A percentile compares a stretch with the other conserved stretches of the same genome.
Conservation (phyloP, 2,888 invertebrate genomes). For the Dermolepida albohirtum region DNA sequence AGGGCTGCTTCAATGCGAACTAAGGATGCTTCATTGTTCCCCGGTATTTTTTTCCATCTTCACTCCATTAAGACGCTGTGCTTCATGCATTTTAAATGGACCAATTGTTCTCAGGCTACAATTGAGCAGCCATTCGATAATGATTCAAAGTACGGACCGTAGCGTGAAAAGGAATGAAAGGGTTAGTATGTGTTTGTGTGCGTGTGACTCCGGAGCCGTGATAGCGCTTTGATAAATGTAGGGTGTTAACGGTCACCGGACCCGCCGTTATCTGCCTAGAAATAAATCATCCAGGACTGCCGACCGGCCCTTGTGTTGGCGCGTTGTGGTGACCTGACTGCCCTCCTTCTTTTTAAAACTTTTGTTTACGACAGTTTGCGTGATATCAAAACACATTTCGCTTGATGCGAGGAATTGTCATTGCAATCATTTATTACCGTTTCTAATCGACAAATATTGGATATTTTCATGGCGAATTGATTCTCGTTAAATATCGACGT, state of each 20-base stretch:
- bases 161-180: conserved; percentile 7
- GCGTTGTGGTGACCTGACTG: not conserved
- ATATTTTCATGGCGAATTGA: too few relatives aligned
- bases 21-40: conserved; percentile 11
- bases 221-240: conserved; percentile 36
- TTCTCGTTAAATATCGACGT: too few relatives aligned
- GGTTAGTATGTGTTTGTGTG: conserved; percentile 7
- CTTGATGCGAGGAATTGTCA: conserved; percentile 15
- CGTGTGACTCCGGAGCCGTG: conserved; percentile 15
- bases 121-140: conserved; percentile 13
- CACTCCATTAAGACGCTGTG: not conserved
- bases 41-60: not conserved
- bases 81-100: conserved; percentile 21
- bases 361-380: conserved; percentile 30
- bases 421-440: conserved; percentile 1
- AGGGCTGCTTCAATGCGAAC: not conserved
- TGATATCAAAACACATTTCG: conserved; percentile 32
- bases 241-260: conserved; percentile 31
- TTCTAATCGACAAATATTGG: not conserved
- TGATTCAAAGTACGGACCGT: not conserved
- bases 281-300: conserved; percentile 17
- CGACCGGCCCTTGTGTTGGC: not conserved
- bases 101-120: conserved; percentile 14
- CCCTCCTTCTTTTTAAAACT: conserved; percentile 30
- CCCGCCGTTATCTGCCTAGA: conserved; percentile 25